These are phyloP conservation scores for Tolypeutes matacus DNA, from an alignment of 2,797 vertebrate genomes.

Conservation along the genomic window DNA sequence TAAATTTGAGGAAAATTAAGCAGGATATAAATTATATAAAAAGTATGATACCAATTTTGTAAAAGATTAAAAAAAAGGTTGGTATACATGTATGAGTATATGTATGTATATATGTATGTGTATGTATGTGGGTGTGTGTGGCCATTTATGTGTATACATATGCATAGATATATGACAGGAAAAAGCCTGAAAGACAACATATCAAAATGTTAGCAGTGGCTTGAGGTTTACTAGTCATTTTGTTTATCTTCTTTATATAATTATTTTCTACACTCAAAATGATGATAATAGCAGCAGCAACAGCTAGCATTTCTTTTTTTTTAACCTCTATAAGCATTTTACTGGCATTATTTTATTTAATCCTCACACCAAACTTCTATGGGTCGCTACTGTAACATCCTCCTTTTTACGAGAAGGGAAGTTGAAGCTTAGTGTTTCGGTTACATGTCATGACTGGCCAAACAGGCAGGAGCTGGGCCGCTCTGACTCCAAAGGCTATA, in stretches of 20 bases:
- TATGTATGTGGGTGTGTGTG: too few relatives aligned
- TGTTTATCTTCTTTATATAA: neutral
- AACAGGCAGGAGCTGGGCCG: neutral
- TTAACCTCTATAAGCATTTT: constrained; percentile 3
- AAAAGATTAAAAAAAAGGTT: neutral
- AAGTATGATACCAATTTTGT: constrained; percentile 2
- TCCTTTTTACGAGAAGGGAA: neutral
- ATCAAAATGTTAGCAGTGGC: constrained; percentile 51
- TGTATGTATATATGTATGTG: neutral
- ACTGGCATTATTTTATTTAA: constrained; percentile 6
- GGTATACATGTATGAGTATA: neutral
- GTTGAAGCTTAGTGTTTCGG: neutral
- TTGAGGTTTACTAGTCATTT: neutral
- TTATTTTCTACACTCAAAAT: neutral
- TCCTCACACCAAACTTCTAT: constrained; percentile 20
- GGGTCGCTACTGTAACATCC: neutral
- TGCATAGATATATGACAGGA: neutral
- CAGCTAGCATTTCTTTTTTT: neutral
- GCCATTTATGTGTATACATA: neutral
- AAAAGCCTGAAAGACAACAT: neutral
- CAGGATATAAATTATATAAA: neutral
- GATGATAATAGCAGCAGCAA: neutral
- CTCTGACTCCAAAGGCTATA: neutral
- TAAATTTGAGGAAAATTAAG: constrained; percentile 38
- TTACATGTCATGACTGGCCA: neutral